Evolutionary conservation across 1,140 invertebrate genomes (phyloP), one percentile per base, ranked within the genome.

Genomic region (Drosophila erecta): DNA sequence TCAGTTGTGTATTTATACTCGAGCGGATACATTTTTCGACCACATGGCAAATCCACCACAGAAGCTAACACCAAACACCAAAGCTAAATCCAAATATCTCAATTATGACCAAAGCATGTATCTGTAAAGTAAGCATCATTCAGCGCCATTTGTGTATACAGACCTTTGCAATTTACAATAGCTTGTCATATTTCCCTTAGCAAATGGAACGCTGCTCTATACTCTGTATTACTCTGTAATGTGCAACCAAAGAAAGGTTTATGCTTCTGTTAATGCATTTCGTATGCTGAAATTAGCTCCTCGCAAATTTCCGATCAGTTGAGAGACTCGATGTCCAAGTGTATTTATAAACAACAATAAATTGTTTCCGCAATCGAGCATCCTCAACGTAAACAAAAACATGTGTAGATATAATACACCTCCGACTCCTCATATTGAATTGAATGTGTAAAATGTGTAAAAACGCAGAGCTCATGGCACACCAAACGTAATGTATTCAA

Each of bases 401-500:
- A 40, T 60, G 17, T 50, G 43, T 60, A 60, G 47, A 50, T 38
- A 38, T 30, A 27, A 20, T n/a, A 41, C 24, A 33, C 17, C 33
- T 22, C n/a, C 27, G 41, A 24, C 27, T 57, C 24, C 40, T 20
- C 27, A 46, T 46, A 38, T 27, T 41, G 15, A 17, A 30, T 20
- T 44, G 55, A 57, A 43, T 57, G 55, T 57, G 55, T 33, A 57
- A 22, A 46, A 33, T 57, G 41, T 57, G 11, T 14, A 57, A 14
- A 43, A 41, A 33, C 46, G 27, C 24, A 46, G 50, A 53, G 17
- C 33, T 53, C 50, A 53, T 53, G 17, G 50, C 50, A 53, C 30
- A 22, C 37, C 24, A 24, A 57, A 44, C 17, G 10, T 14, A 33
- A 43, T 22, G 43, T 49, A 57, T 47, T 50, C 30, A 53, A 22